Base-by-base conservation (phyloP, 2,113 vertebrate genomes). In the Triplophysa rosa region DNA sequence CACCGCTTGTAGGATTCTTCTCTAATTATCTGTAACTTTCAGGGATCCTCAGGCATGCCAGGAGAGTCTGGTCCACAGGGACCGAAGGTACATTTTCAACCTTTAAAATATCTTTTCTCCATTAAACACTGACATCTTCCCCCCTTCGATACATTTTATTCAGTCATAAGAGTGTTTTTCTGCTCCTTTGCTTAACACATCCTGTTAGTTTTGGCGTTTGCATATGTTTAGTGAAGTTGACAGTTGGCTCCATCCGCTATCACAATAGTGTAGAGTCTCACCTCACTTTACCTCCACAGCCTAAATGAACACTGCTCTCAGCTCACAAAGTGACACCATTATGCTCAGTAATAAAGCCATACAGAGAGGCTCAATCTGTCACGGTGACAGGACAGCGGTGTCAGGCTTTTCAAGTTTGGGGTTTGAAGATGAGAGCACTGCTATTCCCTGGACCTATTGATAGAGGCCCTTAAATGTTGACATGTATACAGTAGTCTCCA, bases 11-110 rank as follows among this genome's bases (percentile, higher is more conserved):
- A 10, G 52, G 12, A 85, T 75, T 26, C 62, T 63, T 45, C 8
- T 29, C 10, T 65, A 23, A 65, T 66, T 68, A 12, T 26, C 17
- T 86, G 47, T 37, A 59, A 72, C 77, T 40, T 45, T 80, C 83
- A 99, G 97, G 97, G 97, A 17, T 40, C 90, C 0, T 80, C 90
- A 59, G 97, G 97, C 42, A 86, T 92, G 37, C 91, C 94, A 1
- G 97, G 97, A 16, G 81, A 89, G 0, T 81, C 29, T 0, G 97
- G 97, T 40, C 87, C 87, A 0, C 79, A 91, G 0, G 97, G 97
- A 47, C 93, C 92, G 82, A 99, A 98, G 95, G 97, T 98, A 88
- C 92, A 59, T 65, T 24, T 33, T 49, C 78, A 33, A 66, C 33
- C 77, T 33, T 69, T 67, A 71, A 45, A 68, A 67, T 69, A 33